Conservation (phyloP, 64 coral and sea anemone genomes). For the Dendronephthya gigantea region DNA sequence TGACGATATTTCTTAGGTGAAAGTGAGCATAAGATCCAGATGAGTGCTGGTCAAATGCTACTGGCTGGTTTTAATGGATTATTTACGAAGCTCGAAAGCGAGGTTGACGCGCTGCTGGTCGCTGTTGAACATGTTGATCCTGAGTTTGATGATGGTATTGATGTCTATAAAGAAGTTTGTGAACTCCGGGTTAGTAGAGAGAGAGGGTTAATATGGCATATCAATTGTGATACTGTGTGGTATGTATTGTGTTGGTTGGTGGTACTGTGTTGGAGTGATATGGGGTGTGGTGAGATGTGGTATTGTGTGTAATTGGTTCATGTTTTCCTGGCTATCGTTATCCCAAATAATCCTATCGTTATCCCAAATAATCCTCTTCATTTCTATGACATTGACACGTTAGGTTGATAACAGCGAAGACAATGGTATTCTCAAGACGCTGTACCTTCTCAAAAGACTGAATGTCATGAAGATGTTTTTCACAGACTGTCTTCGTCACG, state of each 20-base stretch:
- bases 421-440: constrained; percentile 28
- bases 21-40: constrained; percentile 35
- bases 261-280: neutral
- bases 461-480: constrained; percentile 81
- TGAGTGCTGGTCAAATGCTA: constrained; percentile 95
- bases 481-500: constrained; percentile 36
- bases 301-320: neutral
- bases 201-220: neutral
- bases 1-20: neutral
- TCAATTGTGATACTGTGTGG: neutral
- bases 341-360: no score
- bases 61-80: constrained; percentile 93
- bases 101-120: constrained; percentile 48
- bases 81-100: constrained; percentile 89
- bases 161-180: constrained; percentile 59
- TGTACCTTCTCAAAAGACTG: constrained; percentile 81
- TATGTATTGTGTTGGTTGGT: neutral
- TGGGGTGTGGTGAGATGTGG: neutral
- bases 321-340: no score
- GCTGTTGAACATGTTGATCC: constrained; percentile 44
- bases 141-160: constrained; percentile 34
- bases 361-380: no score
- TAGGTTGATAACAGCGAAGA: neutral
- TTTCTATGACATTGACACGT: neutral
- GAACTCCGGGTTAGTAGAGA: constrained; percentile 46